Base-by-base conservation (phyloP, 2,113 vertebrate species). In the Andinoacara biseriatus region DNA sequence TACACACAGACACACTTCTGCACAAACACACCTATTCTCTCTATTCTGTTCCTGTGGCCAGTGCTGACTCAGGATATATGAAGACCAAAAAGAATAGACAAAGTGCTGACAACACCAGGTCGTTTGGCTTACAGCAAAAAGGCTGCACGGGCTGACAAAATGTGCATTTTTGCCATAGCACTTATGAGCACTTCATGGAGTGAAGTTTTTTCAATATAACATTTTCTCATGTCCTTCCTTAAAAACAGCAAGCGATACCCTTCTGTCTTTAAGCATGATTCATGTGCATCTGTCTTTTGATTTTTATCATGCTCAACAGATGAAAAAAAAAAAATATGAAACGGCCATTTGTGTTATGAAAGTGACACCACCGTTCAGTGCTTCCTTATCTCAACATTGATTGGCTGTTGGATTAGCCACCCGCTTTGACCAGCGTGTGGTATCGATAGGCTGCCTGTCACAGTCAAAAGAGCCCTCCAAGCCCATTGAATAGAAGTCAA, bases 81-180 rank as follows among this genome's bases (percentile, higher is more conserved):
- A 78, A 54, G 77, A 87, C 89, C 85, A 75, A 82, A 72, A 86
- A 80, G 81, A 90, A 85, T 80, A 89, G 91, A 93, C 90, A 91
- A 91, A 91, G 89, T 84, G 92, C 90, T 93, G 92, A 94, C 93
- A 86, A 85, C 84, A 92, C 83, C 83, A 76, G 84, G 87, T 87
- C 69, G 5, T 78, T 89, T 91, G 82, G 89, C 86, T 87, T 4
- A 35, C 33, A 58, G 83, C 29, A 11, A 78, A 74, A 74, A 72
- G 76, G n/a, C 80, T 83, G 69, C 89, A 84, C 33, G 35, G 31
- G 10, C 67, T 90, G 75, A 87, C 87, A 90, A 76, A 89, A 78
- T 67, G 35, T 74, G 20, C 60, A 60, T 57, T 74, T 63, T 7
- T 10, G 7, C 7, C 3, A 13, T 10, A 15, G 59, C 9, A 8